Conservation (phyloP, 2,113 vertebrate species). For the Pyxicephalus adspersus region DNA sequence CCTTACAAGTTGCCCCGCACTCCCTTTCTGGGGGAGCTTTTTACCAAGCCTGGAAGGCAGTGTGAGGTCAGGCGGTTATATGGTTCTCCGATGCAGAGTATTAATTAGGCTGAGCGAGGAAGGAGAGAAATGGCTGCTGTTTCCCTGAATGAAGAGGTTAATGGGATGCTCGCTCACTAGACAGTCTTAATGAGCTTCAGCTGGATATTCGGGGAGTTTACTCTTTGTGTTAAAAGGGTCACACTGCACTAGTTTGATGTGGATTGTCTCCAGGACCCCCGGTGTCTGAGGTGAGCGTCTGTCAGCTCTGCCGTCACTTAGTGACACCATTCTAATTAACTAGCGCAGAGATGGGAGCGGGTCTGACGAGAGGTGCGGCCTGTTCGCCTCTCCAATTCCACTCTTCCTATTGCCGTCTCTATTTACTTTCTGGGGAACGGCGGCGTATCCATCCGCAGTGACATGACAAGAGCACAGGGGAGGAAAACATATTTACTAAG, state of each 20-base stretch:
- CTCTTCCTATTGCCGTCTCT: not conserved
- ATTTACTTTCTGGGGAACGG: not conserved
- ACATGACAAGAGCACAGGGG: constrained; percentile 17
- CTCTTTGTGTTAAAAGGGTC: constrained; percentile 94
- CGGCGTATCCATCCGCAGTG: not conserved
- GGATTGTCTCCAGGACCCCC: constrained; percentile 77
- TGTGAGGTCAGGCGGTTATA: constrained; percentile 69
- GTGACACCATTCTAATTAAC: constrained; percentile 99
- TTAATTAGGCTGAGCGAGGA: constrained; percentile 79
- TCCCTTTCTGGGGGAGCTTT: constrained; percentile 59
- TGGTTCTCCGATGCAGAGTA: constrained; percentile 73
- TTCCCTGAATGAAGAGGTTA: constrained; percentile 76
- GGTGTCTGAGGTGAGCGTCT: constrained; percentile 78
- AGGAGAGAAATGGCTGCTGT: constrained; percentile 74
- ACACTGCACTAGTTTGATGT: constrained; percentile 89
- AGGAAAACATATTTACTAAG: not conserved
- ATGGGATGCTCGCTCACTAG: constrained; percentile 83
- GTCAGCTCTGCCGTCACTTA: constrained; percentile 91
- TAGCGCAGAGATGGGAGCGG: constrained; percentile 69
- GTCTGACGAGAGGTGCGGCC: constrained; percentile 60
- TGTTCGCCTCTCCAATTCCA: constrained; percentile 38
- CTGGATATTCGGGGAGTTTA: constrained; percentile 78
- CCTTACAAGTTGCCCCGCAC: constrained; percentile 34
- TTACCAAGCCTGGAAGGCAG: constrained; percentile 66
- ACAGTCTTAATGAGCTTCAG: constrained; percentile 88